A percentile compares a stretch with the other conserved stretches of the same genome.
Evolutionary conservation across 2,113 vertebrate species (phyloP).

Genomic region (Tautogolabrus adspersus): DNA sequence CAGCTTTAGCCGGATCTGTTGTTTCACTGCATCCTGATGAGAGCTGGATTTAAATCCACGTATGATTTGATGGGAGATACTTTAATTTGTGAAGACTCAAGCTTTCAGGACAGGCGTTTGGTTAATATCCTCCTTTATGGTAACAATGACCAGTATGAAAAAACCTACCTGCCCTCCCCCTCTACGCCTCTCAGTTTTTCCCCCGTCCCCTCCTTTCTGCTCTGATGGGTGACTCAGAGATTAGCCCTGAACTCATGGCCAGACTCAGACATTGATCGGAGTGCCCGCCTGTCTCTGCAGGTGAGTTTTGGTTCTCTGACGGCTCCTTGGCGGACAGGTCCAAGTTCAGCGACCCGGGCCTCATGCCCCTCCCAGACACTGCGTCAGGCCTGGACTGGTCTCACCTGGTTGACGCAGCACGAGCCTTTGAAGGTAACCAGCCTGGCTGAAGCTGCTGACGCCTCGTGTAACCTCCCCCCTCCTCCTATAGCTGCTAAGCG

Average conservation of each 20-base stretch:
- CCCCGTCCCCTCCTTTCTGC: slow-evolving; percentile 38
- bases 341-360: slow-evolving; percentile 93
- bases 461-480: slow-evolving; percentile 50
- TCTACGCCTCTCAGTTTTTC: slow-evolving; percentile 7
- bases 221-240: slow-evolving; percentile 43
- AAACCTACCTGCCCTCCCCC: slow-evolving; percentile 3
- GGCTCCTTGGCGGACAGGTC: slow-evolving; percentile 95
- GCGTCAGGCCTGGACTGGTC: slow-evolving; percentile 95
- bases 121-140: too few relatives aligned
- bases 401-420: slow-evolving; percentile 95
- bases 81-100: not conserved
- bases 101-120: too few relatives aligned
- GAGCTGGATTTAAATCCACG: slow-evolving; percentile 6
- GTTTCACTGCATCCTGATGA: not conserved
- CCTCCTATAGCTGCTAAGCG: slow-evolving; percentile 45
- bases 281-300: slow-evolving; percentile 84
- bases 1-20: slow-evolving; percentile 3
- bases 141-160: too few relatives aligned
- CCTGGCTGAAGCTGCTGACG: slow-evolving; percentile 74
- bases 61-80: slow-evolving; percentile 10
- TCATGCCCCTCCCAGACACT: slow-evolving; percentile 96
- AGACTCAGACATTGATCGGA: slow-evolving; percentile 70
- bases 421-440: slow-evolving; percentile 95
- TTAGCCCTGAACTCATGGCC: slow-evolving; percentile 42
- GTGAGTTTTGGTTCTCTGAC: slow-evolving; percentile 98